These are phyloP conservation scores for Pangasius djambal DNA, from an alignment of 2,797 vertebrate species.

Conservation along the genomic window DNA sequence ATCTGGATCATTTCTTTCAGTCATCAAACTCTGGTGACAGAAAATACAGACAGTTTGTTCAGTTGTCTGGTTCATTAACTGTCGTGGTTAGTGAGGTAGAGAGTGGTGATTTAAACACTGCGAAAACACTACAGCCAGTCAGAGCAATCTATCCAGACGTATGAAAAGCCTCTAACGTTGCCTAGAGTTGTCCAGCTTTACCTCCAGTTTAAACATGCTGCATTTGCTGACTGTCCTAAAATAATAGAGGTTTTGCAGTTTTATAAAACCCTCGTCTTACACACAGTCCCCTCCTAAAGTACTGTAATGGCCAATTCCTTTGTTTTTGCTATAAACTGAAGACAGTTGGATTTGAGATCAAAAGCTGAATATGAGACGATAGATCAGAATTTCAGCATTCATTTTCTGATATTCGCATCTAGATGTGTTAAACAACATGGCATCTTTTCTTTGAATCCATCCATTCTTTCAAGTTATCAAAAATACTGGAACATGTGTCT, in stretches of 20 bases:
- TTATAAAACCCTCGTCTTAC: background rate
- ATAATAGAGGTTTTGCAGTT: background rate
- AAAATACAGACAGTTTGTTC: background rate
- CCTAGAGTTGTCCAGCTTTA: background rate
- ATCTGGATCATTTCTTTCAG: constrained; percentile 8
- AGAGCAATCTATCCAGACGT: background rate
- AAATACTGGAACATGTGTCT: background rate
- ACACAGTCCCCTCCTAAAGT: background rate
- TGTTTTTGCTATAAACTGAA: background rate
- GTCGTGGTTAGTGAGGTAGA: background rate
- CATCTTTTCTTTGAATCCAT: background rate
- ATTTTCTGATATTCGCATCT: background rate
- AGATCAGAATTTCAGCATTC: background rate
- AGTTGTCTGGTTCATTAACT: background rate
- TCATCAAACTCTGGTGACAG: background rate
- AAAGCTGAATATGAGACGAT: background rate
- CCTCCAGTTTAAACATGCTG: background rate
- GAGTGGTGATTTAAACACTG: background rate
- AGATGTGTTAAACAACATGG: background rate
- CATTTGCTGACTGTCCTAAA: background rate
- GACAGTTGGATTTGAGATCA: background rate
- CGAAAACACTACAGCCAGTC: background rate
- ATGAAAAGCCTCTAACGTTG: background rate
- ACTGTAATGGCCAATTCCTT: background rate
- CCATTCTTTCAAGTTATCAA: background rate